Base-by-base conservation (phyloP, 2,797 vertebrate genomes). In the Hippopotamyrus pictus region DNA sequence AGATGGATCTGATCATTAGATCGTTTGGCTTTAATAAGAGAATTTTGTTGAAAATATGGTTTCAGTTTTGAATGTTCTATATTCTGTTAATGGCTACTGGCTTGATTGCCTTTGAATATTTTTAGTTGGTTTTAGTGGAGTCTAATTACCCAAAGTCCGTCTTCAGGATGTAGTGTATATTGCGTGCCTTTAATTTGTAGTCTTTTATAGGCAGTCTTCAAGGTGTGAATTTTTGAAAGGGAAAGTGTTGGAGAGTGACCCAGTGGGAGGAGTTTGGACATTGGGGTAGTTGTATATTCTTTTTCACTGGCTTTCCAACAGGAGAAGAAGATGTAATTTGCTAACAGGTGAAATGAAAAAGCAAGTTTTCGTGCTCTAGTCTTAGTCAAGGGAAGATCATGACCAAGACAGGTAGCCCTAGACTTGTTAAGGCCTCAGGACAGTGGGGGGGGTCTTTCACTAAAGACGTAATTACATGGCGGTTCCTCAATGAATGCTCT, bases 391-490 rank as follows among this genome's bases (percentile, higher is more conserved):
- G 50, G 57, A 44, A 65, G n/a, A 22, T 19, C 5, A n/a, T 51
- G 17, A 6, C 59, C 37, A 86, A 86, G 54, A 50, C 83, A 69
- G 50, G 51, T 53, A 57, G 2, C 76, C 25, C 2, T 65, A 33
- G 29, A 29, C 25, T 46, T 41, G 9, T 17, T 54, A 62, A 65
- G 76, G 37, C 33, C 82, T 29, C 8, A 54, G 1, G 88, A 22
- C 85, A 29, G 88, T 65, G 14, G 25, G 89, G 90, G 82, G 89
- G 88, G 88, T 92, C 90, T 93, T 96, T 95, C 94, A 96, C 96
- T 96, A 95, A 96, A 96, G 95, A 94, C 95, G 95, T 97, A 95
- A 97, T 98, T 97, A 97, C 93, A 95, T 94, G 93, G 92, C 95
- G 95, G 97, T 95, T 96, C 94, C 96, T 95, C 96, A 96, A 94